Conservation (phyloP, 2,797 vertebrate species). For the Propithecus deckenii region DNA sequence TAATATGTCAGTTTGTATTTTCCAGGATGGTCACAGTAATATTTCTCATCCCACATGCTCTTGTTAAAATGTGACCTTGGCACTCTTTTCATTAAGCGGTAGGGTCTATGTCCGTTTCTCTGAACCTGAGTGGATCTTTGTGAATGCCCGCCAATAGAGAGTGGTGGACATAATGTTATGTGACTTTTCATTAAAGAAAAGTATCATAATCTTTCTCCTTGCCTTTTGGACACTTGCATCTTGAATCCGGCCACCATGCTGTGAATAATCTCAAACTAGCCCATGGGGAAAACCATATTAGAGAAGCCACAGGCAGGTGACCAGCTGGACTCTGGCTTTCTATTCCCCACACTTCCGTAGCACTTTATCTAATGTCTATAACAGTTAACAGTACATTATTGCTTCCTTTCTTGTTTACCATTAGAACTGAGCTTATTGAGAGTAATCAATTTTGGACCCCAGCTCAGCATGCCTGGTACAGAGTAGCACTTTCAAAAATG, state of each 20-base stretch:
- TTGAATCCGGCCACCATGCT: not conserved
- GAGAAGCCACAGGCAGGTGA: not conserved
- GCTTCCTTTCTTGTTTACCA: not conserved
- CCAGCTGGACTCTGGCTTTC: not conserved
- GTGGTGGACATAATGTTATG: not conserved
- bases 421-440: not conserved
- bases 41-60: too few relatives aligned
- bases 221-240: not conserved
- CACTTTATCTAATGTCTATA: not conserved
- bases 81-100: not conserved
- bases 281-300: not conserved
- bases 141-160: not conserved
- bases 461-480: not conserved
- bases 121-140: not conserved
- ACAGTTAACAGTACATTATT: not conserved
- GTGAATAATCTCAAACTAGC: not conserved
- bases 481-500: not conserved
- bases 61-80: not conserved
- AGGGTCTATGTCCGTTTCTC: not conserved
- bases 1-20: not conserved
- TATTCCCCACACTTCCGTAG: not conserved
- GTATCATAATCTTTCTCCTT: not conserved
- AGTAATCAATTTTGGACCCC: not conserved
- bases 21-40: not conserved
- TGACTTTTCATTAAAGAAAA: not conserved